Conservation (phyloP, 2,113 vertebrate species). For the Cebus imitator region DNA sequence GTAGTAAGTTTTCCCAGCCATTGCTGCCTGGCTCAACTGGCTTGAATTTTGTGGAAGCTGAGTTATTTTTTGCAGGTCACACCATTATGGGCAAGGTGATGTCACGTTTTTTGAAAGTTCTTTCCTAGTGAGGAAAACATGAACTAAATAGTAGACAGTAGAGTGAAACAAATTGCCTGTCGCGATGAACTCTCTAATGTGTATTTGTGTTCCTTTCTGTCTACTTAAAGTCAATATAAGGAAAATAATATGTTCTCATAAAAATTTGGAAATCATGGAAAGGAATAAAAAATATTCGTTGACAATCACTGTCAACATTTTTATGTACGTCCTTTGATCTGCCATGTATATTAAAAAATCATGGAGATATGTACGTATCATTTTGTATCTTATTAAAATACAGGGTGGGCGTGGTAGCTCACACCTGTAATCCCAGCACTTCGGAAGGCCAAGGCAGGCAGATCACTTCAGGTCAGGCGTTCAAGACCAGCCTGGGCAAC, state of each 20-base stretch:
- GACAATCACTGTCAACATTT: not conserved
- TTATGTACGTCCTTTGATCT: slow-evolving; percentile 6
- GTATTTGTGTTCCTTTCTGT: not conserved
- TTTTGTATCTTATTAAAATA: slow-evolving; percentile 12
- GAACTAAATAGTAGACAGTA: not conserved
- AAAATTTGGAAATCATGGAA: not conserved
- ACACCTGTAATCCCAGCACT: too few relatives aligned
- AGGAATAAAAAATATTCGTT: not conserved
- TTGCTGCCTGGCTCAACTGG: not conserved
- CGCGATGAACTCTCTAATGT: not conserved
- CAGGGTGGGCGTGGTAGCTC: not conserved
- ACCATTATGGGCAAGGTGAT: not conserved
- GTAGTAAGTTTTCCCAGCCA: not conserved
- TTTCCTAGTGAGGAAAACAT: not conserved
- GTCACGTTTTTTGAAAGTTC: not conserved
- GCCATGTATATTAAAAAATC: not conserved
- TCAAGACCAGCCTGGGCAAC: too few relatives aligned
- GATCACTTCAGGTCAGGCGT: too few relatives aligned
- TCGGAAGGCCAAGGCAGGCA: too few relatives aligned
- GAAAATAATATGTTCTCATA: slow-evolving; percentile 27
- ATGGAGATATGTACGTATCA: not conserved
- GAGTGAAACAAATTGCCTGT: not conserved
- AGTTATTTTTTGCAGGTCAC: not conserved
- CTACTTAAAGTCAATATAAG: not conserved
- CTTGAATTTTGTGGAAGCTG: slow-evolving; percentile 30